Base-by-base conservation (phyloP, 2,113 vertebrate genomes). In the Xiphophorus hellerii region DNA sequence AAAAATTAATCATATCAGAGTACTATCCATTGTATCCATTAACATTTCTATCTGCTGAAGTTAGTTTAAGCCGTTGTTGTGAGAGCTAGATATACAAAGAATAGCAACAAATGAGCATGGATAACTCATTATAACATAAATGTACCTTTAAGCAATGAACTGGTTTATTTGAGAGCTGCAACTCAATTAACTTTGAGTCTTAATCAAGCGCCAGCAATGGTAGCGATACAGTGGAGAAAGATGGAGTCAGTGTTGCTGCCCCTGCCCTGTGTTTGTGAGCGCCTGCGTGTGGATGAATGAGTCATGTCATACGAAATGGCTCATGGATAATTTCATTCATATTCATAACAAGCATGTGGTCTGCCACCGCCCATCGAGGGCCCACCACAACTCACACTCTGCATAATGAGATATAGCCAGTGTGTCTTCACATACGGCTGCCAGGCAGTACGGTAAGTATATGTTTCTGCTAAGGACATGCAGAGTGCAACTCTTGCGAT, bases 251-350 rank as follows among this genome's bases (percentile, higher is more conserved):
- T 84, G 87, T 85, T 82, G 25, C 25, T 15, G 35, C 30, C 28
- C 1, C 20, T 80, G 66, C 39, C 30, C 5, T 64, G 64, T 71
- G 78, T 69, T 60, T 76, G 67, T 86, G 75, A 85, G 78, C 58
- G 76, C 69, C 82, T 76, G 81, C 61, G 76, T 88, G 86, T 78
- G 80, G 84, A 87, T 90, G 88, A 91, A 92, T 93, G 92, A 92
- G 79, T 92, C 89, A 89, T 90, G 90, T 90, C 86, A 88, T 92
- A 85, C 86, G 87, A 86, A 93, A 91, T 74, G 78, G 85, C 83
- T 92, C 89, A 90, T 91, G 82, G 91, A 93, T 93, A 90, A 93
- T 92, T 88, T 91, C 86, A 93, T 93, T 89, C 91, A 91, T 93
- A 90, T 92, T 93, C 91, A 93, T 92, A 91, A 89, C 90, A 89